Conservation (phyloP, 1,140 invertebrate genomes). For the Pygmarrhopalites habei region DNA sequence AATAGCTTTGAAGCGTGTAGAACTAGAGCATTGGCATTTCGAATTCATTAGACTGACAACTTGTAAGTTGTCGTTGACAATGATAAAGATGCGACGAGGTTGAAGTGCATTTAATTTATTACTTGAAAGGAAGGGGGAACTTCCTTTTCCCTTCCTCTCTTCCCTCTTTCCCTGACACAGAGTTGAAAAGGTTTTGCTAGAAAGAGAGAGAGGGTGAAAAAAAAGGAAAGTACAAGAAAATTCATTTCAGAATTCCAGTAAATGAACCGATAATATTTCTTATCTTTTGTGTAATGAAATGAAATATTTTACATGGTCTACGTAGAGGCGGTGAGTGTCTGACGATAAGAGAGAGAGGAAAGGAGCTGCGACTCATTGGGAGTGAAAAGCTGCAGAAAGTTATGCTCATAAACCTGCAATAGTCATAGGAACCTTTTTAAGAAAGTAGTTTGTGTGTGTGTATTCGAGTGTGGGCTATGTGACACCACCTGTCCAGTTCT, state of each 20-base stretch:
- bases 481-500: too few species aligned
- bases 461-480: too few species aligned
- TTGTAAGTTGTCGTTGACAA: constrained; percentile 3
- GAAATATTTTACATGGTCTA: constrained; percentile 1
- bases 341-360: constrained; percentile 9
- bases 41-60: not conserved
- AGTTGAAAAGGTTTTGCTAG: not conserved
- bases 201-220: constrained; percentile 5
- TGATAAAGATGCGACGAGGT: constrained; percentile 7
- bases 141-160: not conserved
- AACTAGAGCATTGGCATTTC: not conserved
- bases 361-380: constrained; percentile 33
- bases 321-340: not conserved
- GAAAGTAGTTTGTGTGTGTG: too few species aligned
- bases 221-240: constrained; percentile 2
- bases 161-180: not conserved
- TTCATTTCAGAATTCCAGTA: constrained; percentile 4
- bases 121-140: not conserved
- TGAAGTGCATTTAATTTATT: constrained; percentile 12
- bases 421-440: not conserved
- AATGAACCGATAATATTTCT: constrained; percentile 21
- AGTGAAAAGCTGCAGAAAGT: constrained; percentile 10
- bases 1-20: constrained; percentile 1
- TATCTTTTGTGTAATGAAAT: constrained; percentile 11
- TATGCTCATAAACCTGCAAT: not conserved